Evolutionary conservation across 2,888 invertebrate genomes (phyloP).

Genomic region (Acrobeloides nanus): DNA sequence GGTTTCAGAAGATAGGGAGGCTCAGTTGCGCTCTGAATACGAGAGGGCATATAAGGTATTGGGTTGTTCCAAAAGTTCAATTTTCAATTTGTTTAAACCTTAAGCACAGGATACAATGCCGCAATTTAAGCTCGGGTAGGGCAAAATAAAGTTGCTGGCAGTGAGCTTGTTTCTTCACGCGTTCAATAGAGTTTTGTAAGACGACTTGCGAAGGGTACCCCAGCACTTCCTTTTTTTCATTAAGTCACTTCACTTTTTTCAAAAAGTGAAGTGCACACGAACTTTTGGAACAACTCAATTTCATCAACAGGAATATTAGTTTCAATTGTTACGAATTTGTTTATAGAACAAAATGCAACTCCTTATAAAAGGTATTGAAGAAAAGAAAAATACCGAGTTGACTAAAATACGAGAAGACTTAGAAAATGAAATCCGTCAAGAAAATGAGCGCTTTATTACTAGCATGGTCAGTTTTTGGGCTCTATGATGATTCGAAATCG

Average conservation of each 20-base stretch:
- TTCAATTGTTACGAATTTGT: too few relatives aligned
- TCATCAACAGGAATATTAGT: not conserved
- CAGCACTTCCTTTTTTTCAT: too few relatives aligned
- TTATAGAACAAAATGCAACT: conserved; percentile 33
- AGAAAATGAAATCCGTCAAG: conserved; percentile 29
- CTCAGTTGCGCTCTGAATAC: conserved; percentile 10
- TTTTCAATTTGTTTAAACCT: too few relatives aligned
- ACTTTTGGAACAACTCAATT: not conserved
- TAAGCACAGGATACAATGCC: too few relatives aligned
- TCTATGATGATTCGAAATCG: too few relatives aligned
- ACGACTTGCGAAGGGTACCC: too few relatives aligned
- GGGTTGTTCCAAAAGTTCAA: too few relatives aligned
- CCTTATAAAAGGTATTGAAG: conserved; percentile 38
- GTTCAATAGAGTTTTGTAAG: too few relatives aligned
- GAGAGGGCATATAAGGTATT: conserved; percentile 17
- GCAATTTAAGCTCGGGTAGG: too few relatives aligned
- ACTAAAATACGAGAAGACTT: conserved; percentile 33
- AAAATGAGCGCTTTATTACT: conserved; percentile 5
- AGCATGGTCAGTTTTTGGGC: conserved; percentile 9
- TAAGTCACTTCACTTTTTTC: too few relatives aligned
- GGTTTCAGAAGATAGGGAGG: conserved; percentile 1
- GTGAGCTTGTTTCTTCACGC: too few relatives aligned
- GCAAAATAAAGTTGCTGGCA: too few relatives aligned
- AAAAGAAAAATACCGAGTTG: conserved; percentile 37
- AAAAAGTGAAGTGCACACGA: not conserved